Evolutionary conservation across 2,888 invertebrate genomes (phyloP).

Genomic region (Phrixothrix hirtus): DNA sequence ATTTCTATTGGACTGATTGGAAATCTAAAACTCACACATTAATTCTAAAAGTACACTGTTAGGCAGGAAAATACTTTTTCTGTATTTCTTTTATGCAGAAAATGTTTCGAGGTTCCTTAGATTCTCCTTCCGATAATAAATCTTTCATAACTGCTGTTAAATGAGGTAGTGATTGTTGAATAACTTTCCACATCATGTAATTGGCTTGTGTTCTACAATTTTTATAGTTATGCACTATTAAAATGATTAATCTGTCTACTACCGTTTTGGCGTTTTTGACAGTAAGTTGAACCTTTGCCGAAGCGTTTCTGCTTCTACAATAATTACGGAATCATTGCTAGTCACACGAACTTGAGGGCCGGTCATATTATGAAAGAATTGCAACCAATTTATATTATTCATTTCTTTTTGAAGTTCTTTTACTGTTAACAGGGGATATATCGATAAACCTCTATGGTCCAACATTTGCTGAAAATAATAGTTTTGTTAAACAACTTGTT

Average conservation of each 20-base stretch:
- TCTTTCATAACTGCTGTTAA: conserved; percentile 7
- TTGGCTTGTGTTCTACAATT: conserved; percentile 42
- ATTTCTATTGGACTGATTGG: conserved; percentile 4
- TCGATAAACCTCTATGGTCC: conserved; percentile 6
- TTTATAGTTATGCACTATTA: no score
- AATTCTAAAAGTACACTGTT: not conserved
- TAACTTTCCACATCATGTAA: conserved; percentile 42
- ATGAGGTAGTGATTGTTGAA: conserved; percentile 30
- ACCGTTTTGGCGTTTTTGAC: conserved; percentile 40
- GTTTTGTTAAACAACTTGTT: no score
- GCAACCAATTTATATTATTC: conserved; percentile 40
- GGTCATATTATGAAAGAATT: conserved; percentile 40
- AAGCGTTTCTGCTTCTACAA: conserved; percentile 37
- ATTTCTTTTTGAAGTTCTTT: conserved; percentile 32
- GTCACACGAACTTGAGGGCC: conserved; percentile 27
- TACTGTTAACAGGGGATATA: conserved; percentile 26
- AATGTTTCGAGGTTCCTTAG: conserved; percentile 1
- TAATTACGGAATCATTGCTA: conserved; percentile 35
- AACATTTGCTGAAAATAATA: conserved; percentile 15
- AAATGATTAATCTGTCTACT: no score
- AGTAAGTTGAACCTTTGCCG: conserved; percentile 38
- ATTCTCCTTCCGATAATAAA: conserved; percentile 5
- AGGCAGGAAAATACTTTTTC: conserved; percentile 2
- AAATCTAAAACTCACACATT: no score
- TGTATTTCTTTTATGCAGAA: conserved; percentile 10